Conservation (phyloP, 2,113 vertebrate genomes). For the Apus apus region DNA sequence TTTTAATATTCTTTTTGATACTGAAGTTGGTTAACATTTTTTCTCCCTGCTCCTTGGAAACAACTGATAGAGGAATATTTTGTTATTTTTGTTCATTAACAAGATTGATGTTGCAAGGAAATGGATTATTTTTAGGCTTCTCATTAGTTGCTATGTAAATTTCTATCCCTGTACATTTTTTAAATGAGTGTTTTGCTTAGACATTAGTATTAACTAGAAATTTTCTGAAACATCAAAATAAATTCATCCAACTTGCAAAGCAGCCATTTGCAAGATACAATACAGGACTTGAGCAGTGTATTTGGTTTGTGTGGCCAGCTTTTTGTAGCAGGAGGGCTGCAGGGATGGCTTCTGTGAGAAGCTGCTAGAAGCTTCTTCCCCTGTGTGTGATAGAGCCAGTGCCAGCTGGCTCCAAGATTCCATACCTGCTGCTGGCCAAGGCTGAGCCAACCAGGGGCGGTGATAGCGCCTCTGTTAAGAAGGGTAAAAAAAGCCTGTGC, state of each 20-base stretch:
- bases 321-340: not conserved
- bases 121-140: constrained; percentile 14
- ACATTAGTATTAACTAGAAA: not conserved
- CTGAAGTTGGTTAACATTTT: not conserved
- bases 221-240: not conserved
- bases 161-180: not conserved
- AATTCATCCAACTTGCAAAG: not conserved
- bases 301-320: not conserved
- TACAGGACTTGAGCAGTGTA: not conserved
- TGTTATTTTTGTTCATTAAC: not conserved
- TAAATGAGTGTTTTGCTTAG: not conserved
- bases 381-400: not conserved
- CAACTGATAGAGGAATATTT: not conserved
- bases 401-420: not conserved
- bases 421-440: not conserved
- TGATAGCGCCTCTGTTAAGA: not conserved
- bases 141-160: not conserved
- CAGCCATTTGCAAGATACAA: not conserved
- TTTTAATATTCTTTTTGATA: not conserved
- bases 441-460: not conserved
- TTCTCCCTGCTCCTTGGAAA: not conserved
- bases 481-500: not conserved
- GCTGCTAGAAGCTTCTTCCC: not conserved
- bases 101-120: constrained; percentile 12
- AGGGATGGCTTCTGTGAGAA: not conserved